phyloP scores from a whole-genome alignment of 2,888 invertebrate species.

The Halictus ligatus region DNA sequence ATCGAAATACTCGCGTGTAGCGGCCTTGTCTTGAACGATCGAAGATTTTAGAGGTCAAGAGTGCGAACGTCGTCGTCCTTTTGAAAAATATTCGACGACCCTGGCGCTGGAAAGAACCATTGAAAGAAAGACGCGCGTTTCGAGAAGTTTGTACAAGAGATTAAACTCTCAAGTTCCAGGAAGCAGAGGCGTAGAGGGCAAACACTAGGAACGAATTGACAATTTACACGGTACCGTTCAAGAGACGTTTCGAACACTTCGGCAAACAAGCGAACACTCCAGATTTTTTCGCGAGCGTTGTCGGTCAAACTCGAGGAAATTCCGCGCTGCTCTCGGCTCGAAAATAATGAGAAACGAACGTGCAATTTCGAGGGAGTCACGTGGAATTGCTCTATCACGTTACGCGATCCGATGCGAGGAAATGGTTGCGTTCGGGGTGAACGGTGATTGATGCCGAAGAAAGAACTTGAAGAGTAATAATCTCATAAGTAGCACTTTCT shows the following conservation, averaged over 20 bases:
- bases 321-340: not conserved
- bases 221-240: not conserved
- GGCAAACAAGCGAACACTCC: too few species aligned
- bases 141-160: not conserved
- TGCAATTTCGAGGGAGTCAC: not conserved
- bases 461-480: constrained; percentile 42
- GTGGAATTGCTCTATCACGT: constrained; percentile 12
- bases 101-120: not conserved
- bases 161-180: not conserved
- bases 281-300: not conserved
- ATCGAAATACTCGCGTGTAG: constrained; percentile 32
- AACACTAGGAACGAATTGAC: not conserved
- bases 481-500: constrained; percentile 71
- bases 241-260: not conserved
- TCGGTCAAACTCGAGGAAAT: not conserved
- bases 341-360: not conserved
- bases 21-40: constrained; percentile 58
- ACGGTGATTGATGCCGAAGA: constrained; percentile 15
- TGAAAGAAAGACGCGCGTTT: not conserved
- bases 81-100: not conserved
- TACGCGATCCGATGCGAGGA: constrained; percentile 24
- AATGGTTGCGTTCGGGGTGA: constrained; percentile 19
- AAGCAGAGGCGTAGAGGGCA: not conserved
- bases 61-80: not conserved
- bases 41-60: constrained; percentile 34